Base-by-base conservation (phyloP, 35 echinoderm and acorn worm genomes). In the Holothuria glaberrima region DNA sequence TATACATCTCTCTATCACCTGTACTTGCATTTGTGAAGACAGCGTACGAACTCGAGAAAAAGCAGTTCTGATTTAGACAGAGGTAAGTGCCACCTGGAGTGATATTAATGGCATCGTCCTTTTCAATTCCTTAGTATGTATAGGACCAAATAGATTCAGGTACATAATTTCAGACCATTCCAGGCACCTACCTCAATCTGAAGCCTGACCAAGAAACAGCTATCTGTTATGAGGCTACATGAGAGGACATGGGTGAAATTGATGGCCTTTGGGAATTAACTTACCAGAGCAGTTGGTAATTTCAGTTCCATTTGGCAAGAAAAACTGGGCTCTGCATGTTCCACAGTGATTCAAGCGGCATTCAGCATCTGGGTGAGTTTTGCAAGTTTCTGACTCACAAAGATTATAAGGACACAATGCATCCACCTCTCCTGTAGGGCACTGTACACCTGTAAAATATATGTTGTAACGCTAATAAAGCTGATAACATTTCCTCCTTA, bases 281-380 rank as follows among this genome's bases (percentile, higher is more conserved):
- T 61, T 63, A 84, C 80, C 58, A 58, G 80, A 84, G 36, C 80
- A 84, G 6, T 60, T 16, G 7, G n/a, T 57, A 19, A 84, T 54
- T 12, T 84, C 46, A 63, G 80, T 84, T 25, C 80, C 80, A 41
- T 84, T 84, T 20, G 80, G 80, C 2, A 61, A 33, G 27, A 84
- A 13, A 46, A 84, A 84, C 80, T 84, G 80, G 6, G 27, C 80
- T 41, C 56, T 29, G 80, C 80, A 84, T 61, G 80, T 84, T 19
- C 57, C 80, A 31, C 80, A 84, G 22, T 69, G 66, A 17, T 69
- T 69, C 22, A 69, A 17, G 13, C 24, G 25, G 66, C 14, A 69
- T 33, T 69, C 66, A 10, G 66, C 66, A 0, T 54, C 50, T 3
- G 80, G 80, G 30, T 84, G 80, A 13, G 80, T 21, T 29, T 84